A percentile compares a stretch with the other conserved stretches of the same genome.
These are phyloP conservation scores for Cosmia pyralina DNA, from an alignment of 2,888 invertebrate genomes.

Conservation along the genomic window DNA sequence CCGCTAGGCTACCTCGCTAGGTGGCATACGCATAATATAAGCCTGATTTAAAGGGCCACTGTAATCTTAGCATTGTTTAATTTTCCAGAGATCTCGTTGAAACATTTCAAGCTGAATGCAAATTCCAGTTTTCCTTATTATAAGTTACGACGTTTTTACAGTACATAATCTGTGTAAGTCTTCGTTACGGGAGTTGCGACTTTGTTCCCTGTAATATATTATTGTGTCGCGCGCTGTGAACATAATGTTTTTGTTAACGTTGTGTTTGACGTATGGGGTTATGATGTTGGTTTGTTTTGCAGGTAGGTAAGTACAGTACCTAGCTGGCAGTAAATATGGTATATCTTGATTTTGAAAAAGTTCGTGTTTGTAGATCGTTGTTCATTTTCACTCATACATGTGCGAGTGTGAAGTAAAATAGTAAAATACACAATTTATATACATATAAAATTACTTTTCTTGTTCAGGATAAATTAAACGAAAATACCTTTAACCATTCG, in stretches of 20 bases:
- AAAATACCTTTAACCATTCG: not conserved
- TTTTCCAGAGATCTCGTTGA: constrained; percentile 18
- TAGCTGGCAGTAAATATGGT: not conserved
- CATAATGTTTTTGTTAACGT: constrained; percentile 59
- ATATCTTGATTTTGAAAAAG: not conserved
- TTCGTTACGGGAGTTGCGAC: constrained; percentile 58
- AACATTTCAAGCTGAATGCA: constrained; percentile 31
- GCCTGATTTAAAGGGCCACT: not conserved
- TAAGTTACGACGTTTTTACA: constrained; percentile 51
- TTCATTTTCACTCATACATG: not conserved
- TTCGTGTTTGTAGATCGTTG: not conserved
- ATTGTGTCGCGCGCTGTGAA: constrained; percentile 42
- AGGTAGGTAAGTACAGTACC: no score
- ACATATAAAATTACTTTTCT: not conserved
- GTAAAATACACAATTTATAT: not conserved
- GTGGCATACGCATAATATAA: not conserved
- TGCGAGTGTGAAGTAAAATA: not conserved
- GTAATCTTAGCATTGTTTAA: constrained; percentile 6
- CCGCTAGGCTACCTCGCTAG: not conserved
- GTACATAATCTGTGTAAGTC: constrained; percentile 60
- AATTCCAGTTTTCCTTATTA: constrained; percentile 48
- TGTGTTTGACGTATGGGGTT: constrained; percentile 42
- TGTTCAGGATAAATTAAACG: not conserved
- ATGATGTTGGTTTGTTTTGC: constrained; percentile 31
- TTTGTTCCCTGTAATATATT: constrained; percentile 57